phyloP scores from a whole-genome alignment of 2,888 invertebrate genomes.

The Coenonympha glycerion region DNA sequence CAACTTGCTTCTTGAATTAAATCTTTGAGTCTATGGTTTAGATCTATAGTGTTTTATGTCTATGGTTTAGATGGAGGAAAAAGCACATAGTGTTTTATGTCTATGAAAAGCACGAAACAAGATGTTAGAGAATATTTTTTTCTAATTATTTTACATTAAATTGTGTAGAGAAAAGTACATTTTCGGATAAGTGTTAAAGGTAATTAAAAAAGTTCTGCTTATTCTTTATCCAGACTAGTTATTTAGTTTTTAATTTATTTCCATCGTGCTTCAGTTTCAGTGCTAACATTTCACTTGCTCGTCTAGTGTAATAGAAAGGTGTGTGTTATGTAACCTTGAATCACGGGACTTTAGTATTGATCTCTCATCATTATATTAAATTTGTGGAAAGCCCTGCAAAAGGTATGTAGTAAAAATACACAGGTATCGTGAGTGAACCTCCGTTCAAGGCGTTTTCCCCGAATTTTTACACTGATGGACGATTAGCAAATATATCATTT shows the following conservation, averaged over 20 bases:
- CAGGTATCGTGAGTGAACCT: too few species aligned
- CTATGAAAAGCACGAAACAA: slow-evolving; percentile 35
- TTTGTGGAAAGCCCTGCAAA: slow-evolving; percentile 16
- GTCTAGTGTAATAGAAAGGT: slow-evolving; percentile 47
- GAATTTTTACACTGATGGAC: slow-evolving; percentile 1
- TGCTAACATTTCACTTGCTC: slow-evolving; percentile 40
- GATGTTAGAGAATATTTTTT: slow-evolving; percentile 48
- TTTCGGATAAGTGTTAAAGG: slow-evolving; percentile 64
- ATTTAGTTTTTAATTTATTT: neutral
- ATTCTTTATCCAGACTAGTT: neutral
- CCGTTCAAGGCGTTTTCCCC: slow-evolving; percentile 8
- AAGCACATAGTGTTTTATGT: too few species aligned
- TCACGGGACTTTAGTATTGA: slow-evolving; percentile 72
- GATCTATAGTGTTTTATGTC: too few species aligned
- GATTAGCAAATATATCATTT: neutral
- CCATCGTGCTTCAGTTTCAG: slow-evolving; percentile 27
- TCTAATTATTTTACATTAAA: slow-evolving; percentile 56
- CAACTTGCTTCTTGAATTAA: too few species aligned
- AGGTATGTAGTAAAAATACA: slow-evolving; percentile 18
- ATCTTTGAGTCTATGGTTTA: neutral
- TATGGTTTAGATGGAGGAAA: slow-evolving; percentile 26
- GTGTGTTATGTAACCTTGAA: slow-evolving; percentile 75
- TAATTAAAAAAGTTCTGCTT: slow-evolving; percentile 49
- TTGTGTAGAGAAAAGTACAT: slow-evolving; percentile 50
- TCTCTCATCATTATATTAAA: slow-evolving; percentile 39